Evolutionary conservation across 2,888 invertebrate species (phyloP).

Genomic region (Coleophora flavipennella): DNA sequence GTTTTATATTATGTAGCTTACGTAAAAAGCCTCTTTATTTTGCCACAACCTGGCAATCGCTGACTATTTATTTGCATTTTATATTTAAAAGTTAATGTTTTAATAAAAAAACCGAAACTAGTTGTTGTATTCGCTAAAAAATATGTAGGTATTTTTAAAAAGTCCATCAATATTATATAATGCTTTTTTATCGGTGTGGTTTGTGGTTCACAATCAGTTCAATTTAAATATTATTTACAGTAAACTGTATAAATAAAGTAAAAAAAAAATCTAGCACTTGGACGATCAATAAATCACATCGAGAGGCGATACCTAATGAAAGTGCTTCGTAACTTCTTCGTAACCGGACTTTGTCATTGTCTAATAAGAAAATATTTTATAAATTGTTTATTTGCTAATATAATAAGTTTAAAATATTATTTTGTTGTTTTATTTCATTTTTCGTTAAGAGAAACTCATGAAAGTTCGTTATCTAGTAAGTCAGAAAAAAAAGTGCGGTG

Average conservation of each 20-base stretch:
- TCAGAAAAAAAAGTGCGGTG: too few species aligned
- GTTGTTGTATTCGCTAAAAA: conserved; percentile 57
- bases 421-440: conserved; percentile 32
- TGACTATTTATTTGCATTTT: conserved; percentile 71
- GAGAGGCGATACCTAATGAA: conserved; percentile 21
- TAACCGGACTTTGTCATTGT: conserved; percentile 51
- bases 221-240: too few species aligned
- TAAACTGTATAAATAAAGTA: too few species aligned
- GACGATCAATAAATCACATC: conserved; percentile 22
- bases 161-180: conserved; percentile 6
- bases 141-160: conserved; percentile 15
- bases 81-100: conserved; percentile 64
- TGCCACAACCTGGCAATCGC: conserved; percentile 52
- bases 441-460: too few species aligned
- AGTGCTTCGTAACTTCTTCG: conserved; percentile 46
- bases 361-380: conserved; percentile 69
- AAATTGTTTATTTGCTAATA: conserved; percentile 74
- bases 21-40: conserved; percentile 59
- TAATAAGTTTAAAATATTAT: conserved; percentile 74
- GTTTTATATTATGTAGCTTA: conserved; percentile 69
- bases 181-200: conserved; percentile 7
- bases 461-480: too few species aligned
- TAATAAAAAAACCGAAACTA: conserved; percentile 50
- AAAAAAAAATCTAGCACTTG: too few species aligned
- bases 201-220: not conserved